Evolutionary conservation across 2,888 invertebrate species (phyloP), one percentile per base, ranked within the genome.

Genomic region (Pterostichus madidus): DNA sequence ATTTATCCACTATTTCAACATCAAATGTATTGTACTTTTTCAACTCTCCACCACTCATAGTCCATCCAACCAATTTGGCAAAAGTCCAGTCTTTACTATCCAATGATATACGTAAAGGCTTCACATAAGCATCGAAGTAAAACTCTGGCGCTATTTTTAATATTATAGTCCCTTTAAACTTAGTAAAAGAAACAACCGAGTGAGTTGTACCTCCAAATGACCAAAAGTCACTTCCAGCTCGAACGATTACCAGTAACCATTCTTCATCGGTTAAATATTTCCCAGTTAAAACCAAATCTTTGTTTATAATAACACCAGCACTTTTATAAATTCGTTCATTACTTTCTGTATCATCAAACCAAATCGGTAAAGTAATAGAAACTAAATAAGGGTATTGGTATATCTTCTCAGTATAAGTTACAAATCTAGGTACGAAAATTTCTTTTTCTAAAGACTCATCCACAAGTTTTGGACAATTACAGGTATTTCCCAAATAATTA

Each of bases 211-310:
- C 76, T 11, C 52, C 76, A 35, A 11, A 17, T 7, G 76, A 76
- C 76, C 76, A 76, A 52, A 31, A 76, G 7, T 46, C 52, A 31
- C 76, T 76, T 31, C 76, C 76, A 5, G 76, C 49, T 17, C 76
- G 49, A 11, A 76, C 15, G 4, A 46, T 17, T 3, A 75, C 24
- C 1, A 46, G 44, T 11, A 49, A 32, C 76, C 49, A 76, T 46
- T 46, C 52, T 49, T 13, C 46, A 3, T 52, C 11, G 11, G 46
- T 11, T 49, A 17, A 31, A 39, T 11, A 39, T 52, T 24, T 17
- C 17, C 52, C n/a, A 17, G 76, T 49, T 76, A 76, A 5, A 11
- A 76, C 52, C 11, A 13, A 11, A 49, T n/a, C 24, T 52, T 49
- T 24, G n/a, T 46, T 59, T 15, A 53, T 46, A 32, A 49, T 10